Evolutionary conservation across 1,140 invertebrate genomes (phyloP), one percentile per base, ranked within the genome.

Genomic region (Tetramorium simillimum): DNA sequence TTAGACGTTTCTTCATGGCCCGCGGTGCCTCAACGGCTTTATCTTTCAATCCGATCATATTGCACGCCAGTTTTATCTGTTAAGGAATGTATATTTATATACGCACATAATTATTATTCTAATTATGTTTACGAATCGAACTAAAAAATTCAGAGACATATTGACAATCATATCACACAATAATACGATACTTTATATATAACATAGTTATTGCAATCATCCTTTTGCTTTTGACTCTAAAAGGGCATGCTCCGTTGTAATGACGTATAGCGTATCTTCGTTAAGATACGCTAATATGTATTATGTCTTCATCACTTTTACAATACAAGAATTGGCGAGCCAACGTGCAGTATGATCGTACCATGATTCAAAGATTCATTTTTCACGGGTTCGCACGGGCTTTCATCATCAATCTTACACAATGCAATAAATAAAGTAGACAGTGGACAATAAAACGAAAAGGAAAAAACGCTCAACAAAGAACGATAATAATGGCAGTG

Each of bases 401-500:
- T 46, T 40, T 85, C 14, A 85, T 89, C 10, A 60, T 53, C 24
- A 10, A 88, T 91, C 62, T 87, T 78, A 88, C 60, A 73, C 33
- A 90, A 91, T 87, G 70, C 81, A 92, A 91, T 92, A 89, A 92
- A 91, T 89, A 90, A 86, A 87, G 69, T 85, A 65, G 24, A 14
- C 87, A 70, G 81, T 85, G 86, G 28, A 67, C 43, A 84, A 81
- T 89, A 73, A 86, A 69, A 85, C 84, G 82, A 65, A 16, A 53
- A 51, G 46, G 28, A 37, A 75, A 87, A 14, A 58, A 72, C 76
- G 56, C 21, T 58, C 62, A 60, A 89, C 49, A 85, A 86, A 75
- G 63, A 92, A 87, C 86, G 91, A 91, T 86, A 91, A 92, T 88
- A 92, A 92, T 93, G 92, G 92, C 92, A 93, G 92, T 93, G 92